phyloP scores from a whole-genome alignment of 2,113 vertebrate genomes.

The Malaclemys terrapin region DNA sequence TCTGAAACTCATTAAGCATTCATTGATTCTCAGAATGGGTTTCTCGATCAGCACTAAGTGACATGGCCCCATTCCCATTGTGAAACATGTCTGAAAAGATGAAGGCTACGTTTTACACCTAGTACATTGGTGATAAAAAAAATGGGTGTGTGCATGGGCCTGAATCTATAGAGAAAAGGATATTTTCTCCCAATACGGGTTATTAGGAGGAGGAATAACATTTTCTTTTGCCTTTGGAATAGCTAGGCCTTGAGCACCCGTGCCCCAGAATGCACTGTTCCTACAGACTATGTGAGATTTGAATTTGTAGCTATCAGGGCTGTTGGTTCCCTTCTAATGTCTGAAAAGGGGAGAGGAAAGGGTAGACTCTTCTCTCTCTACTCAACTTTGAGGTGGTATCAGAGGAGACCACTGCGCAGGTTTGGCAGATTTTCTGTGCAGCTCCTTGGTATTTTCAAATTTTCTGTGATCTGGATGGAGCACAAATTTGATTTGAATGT shows the following conservation, averaged over 20 bases:
- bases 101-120: background rate
- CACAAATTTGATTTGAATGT: too few relatives aligned
- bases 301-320: background rate
- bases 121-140: background rate
- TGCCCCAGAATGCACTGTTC: background rate
- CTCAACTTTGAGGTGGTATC: too few relatives aligned
- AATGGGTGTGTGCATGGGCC: background rate
- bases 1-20: accelerated
- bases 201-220: background rate
- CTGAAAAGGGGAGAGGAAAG: background rate
- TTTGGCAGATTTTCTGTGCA: too few relatives aligned
- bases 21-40: background rate
- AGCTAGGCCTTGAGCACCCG: too few relatives aligned
- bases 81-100: background rate
- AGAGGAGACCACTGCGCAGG: too few relatives aligned
- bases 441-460: too few relatives aligned
- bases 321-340: background rate
- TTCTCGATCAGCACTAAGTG: background rate
- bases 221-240: background rate
- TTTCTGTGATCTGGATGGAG: too few relatives aligned
- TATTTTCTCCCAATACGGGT: background rate
- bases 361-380: background rate
- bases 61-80: background rate
- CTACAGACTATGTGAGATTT: background rate
- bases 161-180: background rate